phyloP scores from a whole-genome alignment of 2,888 invertebrate genomes.

The Drosophila neoperkinsi region DNA sequence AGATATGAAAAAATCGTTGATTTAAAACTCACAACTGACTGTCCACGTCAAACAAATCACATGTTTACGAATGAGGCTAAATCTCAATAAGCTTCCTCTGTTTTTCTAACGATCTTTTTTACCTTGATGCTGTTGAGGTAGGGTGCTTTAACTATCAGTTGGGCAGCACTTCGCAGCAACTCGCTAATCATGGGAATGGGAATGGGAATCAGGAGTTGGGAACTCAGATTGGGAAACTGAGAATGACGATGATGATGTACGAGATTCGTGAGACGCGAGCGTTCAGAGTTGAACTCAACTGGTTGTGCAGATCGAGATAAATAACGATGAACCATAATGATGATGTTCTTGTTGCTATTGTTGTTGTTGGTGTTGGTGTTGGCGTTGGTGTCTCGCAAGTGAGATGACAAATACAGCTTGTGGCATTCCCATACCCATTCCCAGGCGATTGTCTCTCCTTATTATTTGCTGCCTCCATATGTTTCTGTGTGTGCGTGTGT shows the following conservation, averaged over 20 bases:
- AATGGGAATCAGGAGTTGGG: conserved; percentile 14
- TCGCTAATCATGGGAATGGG: conserved; percentile 57
- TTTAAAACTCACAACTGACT: conserved; percentile 9
- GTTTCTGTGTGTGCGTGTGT: not conserved
- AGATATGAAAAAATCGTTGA: not conserved
- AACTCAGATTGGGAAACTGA: conserved; percentile 41
- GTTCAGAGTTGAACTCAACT: conserved; percentile 27
- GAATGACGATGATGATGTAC: conserved; percentile 28
- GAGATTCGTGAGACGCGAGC: conserved; percentile 12
- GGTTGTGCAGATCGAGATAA: conserved; percentile 47
- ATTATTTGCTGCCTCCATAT: conserved; percentile 12
- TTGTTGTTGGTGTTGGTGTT: conserved; percentile 21
- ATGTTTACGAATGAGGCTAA: conserved; percentile 7
- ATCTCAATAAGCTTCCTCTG: not conserved
- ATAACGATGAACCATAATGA: conserved; percentile 29
- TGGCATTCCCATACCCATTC: conserved; percentile 58
- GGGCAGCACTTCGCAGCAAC: conserved; percentile 33
- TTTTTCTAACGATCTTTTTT: not conserved
- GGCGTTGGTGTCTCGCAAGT: conserved; percentile 13
- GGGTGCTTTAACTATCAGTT: conserved; percentile 28
- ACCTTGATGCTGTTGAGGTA: conserved; percentile 21
- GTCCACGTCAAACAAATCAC: not conserved
- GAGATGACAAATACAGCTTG: conserved; percentile 49
- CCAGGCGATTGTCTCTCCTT: conserved; percentile 61
- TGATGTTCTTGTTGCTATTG: conserved; percentile 9